These are phyloP conservation scores for Smittia aterrima DNA, from an alignment of 2,888 invertebrate species.

Conservation along the genomic window DNA sequence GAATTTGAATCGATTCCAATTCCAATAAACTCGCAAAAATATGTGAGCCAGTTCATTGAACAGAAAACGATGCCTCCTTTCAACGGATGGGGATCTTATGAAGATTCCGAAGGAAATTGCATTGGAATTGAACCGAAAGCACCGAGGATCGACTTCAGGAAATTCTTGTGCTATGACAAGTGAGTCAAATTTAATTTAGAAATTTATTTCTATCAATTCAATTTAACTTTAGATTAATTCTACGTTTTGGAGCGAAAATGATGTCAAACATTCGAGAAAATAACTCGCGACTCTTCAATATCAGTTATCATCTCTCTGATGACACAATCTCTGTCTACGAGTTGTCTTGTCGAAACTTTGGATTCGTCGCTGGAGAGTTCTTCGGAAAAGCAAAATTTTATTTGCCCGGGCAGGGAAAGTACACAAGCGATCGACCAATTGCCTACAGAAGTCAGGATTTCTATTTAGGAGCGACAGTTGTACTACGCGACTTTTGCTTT, in stretches of 20 bases:
- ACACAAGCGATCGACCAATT: constrained; percentile 68
- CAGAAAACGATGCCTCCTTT: constrained; percentile 67
- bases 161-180: constrained; percentile 78
- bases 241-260: constrained; percentile 77
- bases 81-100: constrained; percentile 87
- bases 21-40: constrained; percentile 47
- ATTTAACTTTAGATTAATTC: constrained; percentile 61
- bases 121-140: constrained; percentile 75
- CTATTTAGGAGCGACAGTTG: constrained; percentile 77
- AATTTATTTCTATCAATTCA: not conserved
- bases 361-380: constrained; percentile 66
- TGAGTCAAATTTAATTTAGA: constrained; percentile 48
- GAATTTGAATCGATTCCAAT: constrained; percentile 48
- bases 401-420: constrained; percentile 71
- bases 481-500: constrained; percentile 76
- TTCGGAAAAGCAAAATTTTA: constrained; percentile 67
- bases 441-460: constrained; percentile 77
- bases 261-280: constrained; percentile 69
- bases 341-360: constrained; percentile 69
- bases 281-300: constrained; percentile 69
- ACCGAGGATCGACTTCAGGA: constrained; percentile 73
- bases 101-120: constrained; percentile 87
- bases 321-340: constrained; percentile 84
- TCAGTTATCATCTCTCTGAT: constrained; percentile 77
- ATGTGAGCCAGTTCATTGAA: not conserved